Percentiles rank a stretch among this genome's conserved stretches.
Evolutionary conservation across 1,140 invertebrate species (phyloP).

Genomic region (Nasonia longicornis): DNA sequence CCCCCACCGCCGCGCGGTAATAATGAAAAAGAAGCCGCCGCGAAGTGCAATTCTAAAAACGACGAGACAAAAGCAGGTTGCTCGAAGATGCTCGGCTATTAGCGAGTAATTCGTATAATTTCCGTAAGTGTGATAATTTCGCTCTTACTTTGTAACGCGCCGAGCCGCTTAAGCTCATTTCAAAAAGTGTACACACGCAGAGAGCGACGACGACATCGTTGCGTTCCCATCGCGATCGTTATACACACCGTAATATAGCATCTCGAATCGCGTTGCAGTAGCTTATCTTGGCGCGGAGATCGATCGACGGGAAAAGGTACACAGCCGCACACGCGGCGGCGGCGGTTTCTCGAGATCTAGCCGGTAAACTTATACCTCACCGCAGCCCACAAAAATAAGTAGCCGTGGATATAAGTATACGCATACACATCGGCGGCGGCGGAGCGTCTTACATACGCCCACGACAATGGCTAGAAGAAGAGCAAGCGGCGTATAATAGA

Average conservation of each 20-base stretch:
- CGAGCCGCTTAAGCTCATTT: background rate
- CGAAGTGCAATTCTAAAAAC: background rate
- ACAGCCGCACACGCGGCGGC: too few species aligned
- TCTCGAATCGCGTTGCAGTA: background rate
- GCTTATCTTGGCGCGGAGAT: constrained; percentile 12
- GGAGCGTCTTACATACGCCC: background rate
- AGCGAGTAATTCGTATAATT: constrained; percentile 20
- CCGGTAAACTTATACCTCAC: constrained; percentile 39
- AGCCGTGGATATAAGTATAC: background rate
- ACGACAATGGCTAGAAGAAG: constrained; percentile 12
- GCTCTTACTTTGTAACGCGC: constrained; percentile 12
- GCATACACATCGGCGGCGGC: background rate
- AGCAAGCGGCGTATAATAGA: constrained; percentile 8
- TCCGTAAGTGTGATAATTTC: background rate
- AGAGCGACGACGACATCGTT: background rate
- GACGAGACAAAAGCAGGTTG: background rate
- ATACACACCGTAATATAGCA: background rate
- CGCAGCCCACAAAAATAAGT: background rate
- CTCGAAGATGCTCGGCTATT: background rate
- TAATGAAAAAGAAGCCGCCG: constrained; percentile 16
- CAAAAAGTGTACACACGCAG: background rate
- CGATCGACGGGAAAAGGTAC: constrained; percentile 43
- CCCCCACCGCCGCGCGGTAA: background rate
- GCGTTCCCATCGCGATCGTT: background rate
- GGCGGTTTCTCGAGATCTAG: constrained; percentile 20